Conservation (phyloP, 2,888 invertebrate species). For the Drosophila tripunctata region DNA sequence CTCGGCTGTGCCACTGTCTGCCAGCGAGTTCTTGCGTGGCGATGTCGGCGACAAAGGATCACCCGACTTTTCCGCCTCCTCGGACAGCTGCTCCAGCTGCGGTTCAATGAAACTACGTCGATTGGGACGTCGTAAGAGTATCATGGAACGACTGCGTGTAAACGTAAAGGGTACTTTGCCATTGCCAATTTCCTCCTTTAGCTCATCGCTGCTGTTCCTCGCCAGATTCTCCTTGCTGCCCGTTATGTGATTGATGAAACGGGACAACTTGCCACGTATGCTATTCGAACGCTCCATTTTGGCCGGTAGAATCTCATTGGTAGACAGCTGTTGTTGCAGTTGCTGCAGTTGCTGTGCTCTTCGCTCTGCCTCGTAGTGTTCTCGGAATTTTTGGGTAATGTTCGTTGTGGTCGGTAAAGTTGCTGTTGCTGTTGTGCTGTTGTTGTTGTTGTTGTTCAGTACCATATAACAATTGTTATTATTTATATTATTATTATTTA, state of each 20-base stretch:
- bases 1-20: constrained; percentile 31
- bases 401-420: constrained; percentile 24
- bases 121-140: constrained; percentile 81
- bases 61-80: constrained; percentile 80
- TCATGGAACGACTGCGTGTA: constrained; percentile 83
- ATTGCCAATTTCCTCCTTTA: constrained; percentile 45
- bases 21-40: constrained; percentile 74
- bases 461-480: constrained; percentile 32
- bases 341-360: constrained; percentile 29
- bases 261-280: constrained; percentile 82
- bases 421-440: constrained; percentile 16
- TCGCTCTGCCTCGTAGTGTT: constrained; percentile 63
- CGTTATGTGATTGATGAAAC: constrained; percentile 81
- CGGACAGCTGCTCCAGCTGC: constrained; percentile 83
- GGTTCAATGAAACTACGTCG: constrained; percentile 83
- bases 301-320: constrained; percentile 63
- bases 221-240: constrained; percentile 84
- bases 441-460: constrained; percentile 38
- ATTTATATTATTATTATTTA: constrained; percentile 28
- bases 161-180: constrained; percentile 78
- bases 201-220: constrained; percentile 56
- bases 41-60: constrained; percentile 78
- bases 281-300: constrained; percentile 84
- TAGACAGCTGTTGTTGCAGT: constrained; percentile 16
- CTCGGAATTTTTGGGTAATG: constrained; percentile 65